Evolutionary conservation across 2,888 invertebrate genomes (phyloP).

Genomic region (Drosophila nigricruria): DNA sequence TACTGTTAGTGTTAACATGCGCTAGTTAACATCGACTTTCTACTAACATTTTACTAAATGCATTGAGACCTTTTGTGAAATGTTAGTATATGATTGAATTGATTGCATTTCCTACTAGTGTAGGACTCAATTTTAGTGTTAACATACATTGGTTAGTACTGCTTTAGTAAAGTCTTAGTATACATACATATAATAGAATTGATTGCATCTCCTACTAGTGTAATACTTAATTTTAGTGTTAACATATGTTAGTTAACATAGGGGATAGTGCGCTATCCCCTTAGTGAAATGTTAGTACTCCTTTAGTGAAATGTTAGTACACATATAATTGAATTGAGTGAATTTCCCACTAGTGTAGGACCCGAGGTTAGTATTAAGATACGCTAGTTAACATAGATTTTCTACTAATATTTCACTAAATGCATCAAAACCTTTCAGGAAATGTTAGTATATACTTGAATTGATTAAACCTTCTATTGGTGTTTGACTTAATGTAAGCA

Average conservation of each 20-base stretch:
- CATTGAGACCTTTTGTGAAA: neutral
- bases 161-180: no score
- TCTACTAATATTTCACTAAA: neutral
- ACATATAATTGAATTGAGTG: neutral
- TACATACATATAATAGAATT: neutral
- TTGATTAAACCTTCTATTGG: no score
- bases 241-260: neutral
- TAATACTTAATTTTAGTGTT: no score
- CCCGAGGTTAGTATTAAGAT: neutral
- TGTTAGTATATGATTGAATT: neutral
- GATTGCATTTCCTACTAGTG: neutral
- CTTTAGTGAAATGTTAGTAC: neutral
- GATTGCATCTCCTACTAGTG: no score
- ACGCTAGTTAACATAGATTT: neutral
- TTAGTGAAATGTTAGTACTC: neutral
- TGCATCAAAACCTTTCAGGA: neutral
- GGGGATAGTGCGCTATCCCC: neutral
- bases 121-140: neutral
- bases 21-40: conserved; percentile 10
- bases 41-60: neutral
- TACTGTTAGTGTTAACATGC: conserved; percentile 3
- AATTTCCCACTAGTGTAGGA: neutral
- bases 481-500: no score
- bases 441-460: neutral
- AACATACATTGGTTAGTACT: no score